Conservation (phyloP, 2,113 vertebrate genomes). For the Lamprotornis superbus region DNA sequence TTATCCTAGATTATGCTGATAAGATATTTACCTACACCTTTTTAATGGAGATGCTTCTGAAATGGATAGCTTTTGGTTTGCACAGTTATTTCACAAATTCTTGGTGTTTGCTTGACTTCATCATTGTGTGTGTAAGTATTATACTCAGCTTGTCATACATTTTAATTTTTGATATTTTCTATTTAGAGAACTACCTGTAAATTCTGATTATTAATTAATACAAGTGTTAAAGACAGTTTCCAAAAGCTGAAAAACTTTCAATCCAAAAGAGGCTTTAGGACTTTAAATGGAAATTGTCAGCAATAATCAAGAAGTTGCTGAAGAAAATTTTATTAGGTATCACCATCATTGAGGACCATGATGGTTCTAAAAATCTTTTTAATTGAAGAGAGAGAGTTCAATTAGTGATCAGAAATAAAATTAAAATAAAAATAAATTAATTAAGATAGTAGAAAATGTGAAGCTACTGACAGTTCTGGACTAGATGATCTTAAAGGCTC, state of each 20-base stretch:
- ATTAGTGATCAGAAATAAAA: not conserved
- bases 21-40: slow-evolving; percentile 92
- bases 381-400: not conserved
- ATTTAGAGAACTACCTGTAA: not conserved
- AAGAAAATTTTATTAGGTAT: not conserved
- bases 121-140: slow-evolving; percentile 87
- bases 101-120: slow-evolving; percentile 96
- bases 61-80: slow-evolving; percentile 95
- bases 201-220: not conserved
- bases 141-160: not conserved
- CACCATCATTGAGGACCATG: not conserved
- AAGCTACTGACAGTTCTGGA: not conserved
- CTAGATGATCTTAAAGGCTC: not conserved
- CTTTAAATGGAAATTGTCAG: not conserved
- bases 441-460: not conserved
- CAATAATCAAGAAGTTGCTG: not conserved
- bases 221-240: not conserved
- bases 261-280: not conserved
- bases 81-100: slow-evolving; percentile 92
- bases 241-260: not conserved
- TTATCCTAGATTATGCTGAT: slow-evolving; percentile 83
- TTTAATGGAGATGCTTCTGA: slow-evolving; percentile 90
- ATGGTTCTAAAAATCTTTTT: not conserved
- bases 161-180: not conserved
- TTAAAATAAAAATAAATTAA: not conserved